A percentile compares a stretch with the other conserved stretches of the same genome.
Evolutionary conservation across 2,113 vertebrate genomes (phyloP).

Genomic region (Phoenicopterus ruber): DNA sequence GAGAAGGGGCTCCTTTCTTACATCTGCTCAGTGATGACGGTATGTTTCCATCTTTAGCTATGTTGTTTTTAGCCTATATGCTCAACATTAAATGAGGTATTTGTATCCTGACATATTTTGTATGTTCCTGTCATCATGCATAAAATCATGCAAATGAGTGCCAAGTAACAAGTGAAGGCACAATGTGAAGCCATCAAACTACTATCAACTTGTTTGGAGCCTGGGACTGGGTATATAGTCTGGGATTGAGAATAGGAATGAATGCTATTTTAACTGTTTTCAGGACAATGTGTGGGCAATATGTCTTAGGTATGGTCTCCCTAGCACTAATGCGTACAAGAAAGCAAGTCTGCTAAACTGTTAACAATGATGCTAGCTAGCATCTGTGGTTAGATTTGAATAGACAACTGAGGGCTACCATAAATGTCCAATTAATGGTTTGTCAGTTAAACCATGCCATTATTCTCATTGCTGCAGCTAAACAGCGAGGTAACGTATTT

Average conservation of each 20-base stretch:
- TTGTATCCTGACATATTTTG: constrained; percentile 8
- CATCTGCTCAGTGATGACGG: neutral
- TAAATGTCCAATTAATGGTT: neutral
- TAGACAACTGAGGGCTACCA: neutral
- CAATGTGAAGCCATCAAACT: neutral
- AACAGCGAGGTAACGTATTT: neutral
- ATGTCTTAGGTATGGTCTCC: neutral
- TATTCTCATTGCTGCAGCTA: neutral
- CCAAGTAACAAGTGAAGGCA: neutral
- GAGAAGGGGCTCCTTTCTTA: neutral
- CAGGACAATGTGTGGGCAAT: neutral
- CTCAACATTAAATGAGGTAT: neutral
- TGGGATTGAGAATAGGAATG: neutral
- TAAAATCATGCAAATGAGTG: constrained; percentile 5
- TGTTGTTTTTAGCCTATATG: neutral
- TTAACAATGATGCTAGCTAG: neutral
- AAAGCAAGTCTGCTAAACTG: neutral
- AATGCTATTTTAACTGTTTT: neutral
- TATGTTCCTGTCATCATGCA: constrained; percentile 8
- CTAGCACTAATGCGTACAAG: neutral
- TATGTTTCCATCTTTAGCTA: neutral
- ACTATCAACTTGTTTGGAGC: neutral
- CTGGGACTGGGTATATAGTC: neutral
- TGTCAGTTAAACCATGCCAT: neutral
- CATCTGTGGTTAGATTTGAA: neutral